phyloP scores from a whole-genome alignment of 1,140 invertebrate genomes.

The Polyergus mexicanus region DNA sequence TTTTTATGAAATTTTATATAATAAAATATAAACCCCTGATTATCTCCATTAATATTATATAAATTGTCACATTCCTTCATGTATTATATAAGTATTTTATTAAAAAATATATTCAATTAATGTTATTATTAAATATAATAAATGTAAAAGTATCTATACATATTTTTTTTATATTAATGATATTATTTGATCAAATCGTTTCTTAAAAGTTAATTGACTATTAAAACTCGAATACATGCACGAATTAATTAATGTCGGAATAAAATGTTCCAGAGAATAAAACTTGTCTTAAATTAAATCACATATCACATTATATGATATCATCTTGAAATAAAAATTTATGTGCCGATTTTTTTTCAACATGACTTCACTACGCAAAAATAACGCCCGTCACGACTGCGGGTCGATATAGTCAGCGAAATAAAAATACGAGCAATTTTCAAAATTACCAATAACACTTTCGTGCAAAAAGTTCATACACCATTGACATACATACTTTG shows the following conservation, averaged over 20 bases:
- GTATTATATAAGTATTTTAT: background rate
- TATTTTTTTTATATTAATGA: background rate
- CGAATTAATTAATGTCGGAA: background rate
- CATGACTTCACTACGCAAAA: slow-evolving; percentile 34
- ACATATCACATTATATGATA: background rate
- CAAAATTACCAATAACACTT: slow-evolving; percentile 64
- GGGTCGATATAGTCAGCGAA: slow-evolving; percentile 52
- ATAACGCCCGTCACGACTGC: slow-evolving; percentile 51
- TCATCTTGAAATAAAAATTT: slow-evolving; percentile 31
- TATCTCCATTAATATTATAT: background rate
- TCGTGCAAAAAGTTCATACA: slow-evolving; percentile 54
- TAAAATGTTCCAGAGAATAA: background rate
- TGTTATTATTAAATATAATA: background rate
- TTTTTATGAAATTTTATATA: slow-evolving; percentile 16
- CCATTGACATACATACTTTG: slow-evolving; percentile 61
- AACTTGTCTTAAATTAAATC: slow-evolving; percentile 9
- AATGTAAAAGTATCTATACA: background rate
- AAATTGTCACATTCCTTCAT: background rate
- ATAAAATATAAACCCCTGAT: background rate
- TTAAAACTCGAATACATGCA: background rate
- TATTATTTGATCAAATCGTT: background rate
- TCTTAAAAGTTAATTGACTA: background rate
- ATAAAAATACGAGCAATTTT: slow-evolving; percentile 65
- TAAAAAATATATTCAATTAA: background rate
- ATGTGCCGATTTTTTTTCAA: slow-evolving; percentile 21